Conservation (phyloP, 2,113 vertebrate species). For the Stigmatopora argus region DNA sequence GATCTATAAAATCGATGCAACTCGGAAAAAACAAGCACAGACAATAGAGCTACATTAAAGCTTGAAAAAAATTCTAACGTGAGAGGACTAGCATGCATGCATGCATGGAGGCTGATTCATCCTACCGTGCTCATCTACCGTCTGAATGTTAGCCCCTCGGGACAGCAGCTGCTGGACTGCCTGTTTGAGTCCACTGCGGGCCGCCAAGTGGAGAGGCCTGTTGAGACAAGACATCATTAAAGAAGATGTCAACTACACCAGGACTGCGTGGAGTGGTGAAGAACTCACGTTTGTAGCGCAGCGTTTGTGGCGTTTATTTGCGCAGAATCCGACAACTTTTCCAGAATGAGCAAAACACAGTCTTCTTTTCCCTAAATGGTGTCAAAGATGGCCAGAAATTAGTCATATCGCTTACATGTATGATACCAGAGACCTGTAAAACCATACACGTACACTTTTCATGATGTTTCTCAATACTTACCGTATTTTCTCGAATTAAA, state of each 20-base stretch:
- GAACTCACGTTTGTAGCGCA: slow-evolving; percentile 93
- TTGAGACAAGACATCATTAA: background rate
- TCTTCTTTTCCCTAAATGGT: slow-evolving; percentile 86
- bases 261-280: too few relatives aligned
- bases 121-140: slow-evolving; percentile 89
- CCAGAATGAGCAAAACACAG: slow-evolving; percentile 90
- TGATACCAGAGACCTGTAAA: background rate
- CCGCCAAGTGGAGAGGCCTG: slow-evolving; percentile 91
- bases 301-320: slow-evolving; percentile 86
- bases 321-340: slow-evolving; percentile 82
- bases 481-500: too few relatives aligned
- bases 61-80: background rate
- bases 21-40: background rate
- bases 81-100: background rate
- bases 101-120: slow-evolving; percentile 7
- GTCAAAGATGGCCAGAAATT: background rate
- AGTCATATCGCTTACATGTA: background rate
- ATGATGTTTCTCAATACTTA: background rate
- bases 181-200: slow-evolving; percentile 85
- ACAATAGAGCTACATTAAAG: background rate
- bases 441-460: background rate
- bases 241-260: background rate
- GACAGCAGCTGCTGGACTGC: slow-evolving; percentile 86
- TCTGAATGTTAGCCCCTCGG: slow-evolving; percentile 85
- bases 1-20: too few relatives aligned